phyloP scores from a whole-genome alignment of 1,140 invertebrate genomes.

The Metopolophium dirhodum region DNA sequence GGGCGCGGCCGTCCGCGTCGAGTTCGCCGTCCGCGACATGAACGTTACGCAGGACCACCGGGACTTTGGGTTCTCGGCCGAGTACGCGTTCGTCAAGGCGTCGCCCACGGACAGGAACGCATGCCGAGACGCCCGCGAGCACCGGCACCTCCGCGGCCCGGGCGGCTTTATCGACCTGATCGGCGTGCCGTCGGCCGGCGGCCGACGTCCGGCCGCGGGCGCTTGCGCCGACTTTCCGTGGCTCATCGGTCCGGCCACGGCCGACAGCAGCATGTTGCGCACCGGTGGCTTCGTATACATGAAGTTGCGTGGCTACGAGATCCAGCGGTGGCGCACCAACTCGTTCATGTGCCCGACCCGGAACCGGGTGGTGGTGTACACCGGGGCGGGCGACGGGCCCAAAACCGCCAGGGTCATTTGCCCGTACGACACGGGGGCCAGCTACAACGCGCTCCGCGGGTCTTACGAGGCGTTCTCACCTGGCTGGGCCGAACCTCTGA shows the following conservation, averaged over 20 bases:
- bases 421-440: conserved; percentile 64
- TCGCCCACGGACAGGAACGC: conserved; percentile 64
- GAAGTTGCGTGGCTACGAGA: conserved; percentile 72
- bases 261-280: conserved; percentile 59
- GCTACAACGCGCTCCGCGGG: conserved; percentile 57
- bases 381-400: conserved; percentile 63
- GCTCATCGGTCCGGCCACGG: conserved; percentile 77
- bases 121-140: conserved; percentile 70
- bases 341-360: conserved; percentile 70
- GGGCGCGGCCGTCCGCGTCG: conserved; percentile 73
- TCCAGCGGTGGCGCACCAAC: conserved; percentile 60
- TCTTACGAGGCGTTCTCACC: conserved; percentile 74
- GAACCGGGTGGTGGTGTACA: conserved; percentile 78
- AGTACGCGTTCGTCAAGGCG: conserved; percentile 60
- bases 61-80: conserved; percentile 80
- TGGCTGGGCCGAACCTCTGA: conserved; percentile 70
- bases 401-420: conserved; percentile 72
- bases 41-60: conserved; percentile 81
- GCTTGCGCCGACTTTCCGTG: conserved; percentile 76
- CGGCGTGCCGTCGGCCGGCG: conserved; percentile 63
- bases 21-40: conserved; percentile 79
- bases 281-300: conserved; percentile 75
- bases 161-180: conserved; percentile 73
- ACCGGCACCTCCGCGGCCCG: conserved; percentile 70
- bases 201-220: conserved; percentile 61